Evolutionary conservation across 2,888 invertebrate species (phyloP), one percentile per base, ranked within the genome.

Genomic region (Cephus pulcher): DNA sequence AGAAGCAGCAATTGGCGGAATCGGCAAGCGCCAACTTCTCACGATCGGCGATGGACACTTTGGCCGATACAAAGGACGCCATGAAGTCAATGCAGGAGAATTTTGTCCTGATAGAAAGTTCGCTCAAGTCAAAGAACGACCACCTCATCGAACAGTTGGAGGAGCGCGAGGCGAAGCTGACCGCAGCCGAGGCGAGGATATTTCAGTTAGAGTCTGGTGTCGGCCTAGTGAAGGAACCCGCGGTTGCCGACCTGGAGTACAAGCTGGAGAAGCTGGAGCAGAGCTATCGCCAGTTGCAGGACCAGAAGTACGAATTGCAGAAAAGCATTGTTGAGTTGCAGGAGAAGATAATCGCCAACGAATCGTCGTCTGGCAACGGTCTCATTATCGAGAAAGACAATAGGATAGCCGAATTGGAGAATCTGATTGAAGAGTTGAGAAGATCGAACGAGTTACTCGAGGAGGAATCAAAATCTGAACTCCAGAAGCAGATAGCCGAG

Each of bases 11-110:
- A 76, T 73, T 85, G 33, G 82, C 88, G 6, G 90, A 89, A 83
- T 80, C 84, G 4, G 85, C 86, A 40, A 89, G 83, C 75, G 88
- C 82, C 3, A 89, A 89, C 82, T 86, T 87, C 73, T 89, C 90
- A 69, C 90, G 89, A 33, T 87, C 89, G 56, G 94, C 96, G 32
- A 92, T 96, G 84, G 94, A 95, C 86, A 94, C 95, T 84, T 92
- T 96, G 76, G 95, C 96, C 88, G 96, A 97, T 81, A 96, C 96
- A 12, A 95, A 95, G 87, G 95, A 95, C 83, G 95, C 96, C 90
- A 96, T 96, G 95, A 94, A 94, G 84, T 93, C 95, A 86, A 95
- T 96, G 95, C 97, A 97, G 91, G 94, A 95, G 87, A 95, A 95
- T 90, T 96, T 96, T 89, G 92, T 95, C 71, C 92, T 93, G 15